Evolutionary conservation across 1,140 invertebrate genomes (phyloP).

Genomic region (Frieseomelitta varia): DNA sequence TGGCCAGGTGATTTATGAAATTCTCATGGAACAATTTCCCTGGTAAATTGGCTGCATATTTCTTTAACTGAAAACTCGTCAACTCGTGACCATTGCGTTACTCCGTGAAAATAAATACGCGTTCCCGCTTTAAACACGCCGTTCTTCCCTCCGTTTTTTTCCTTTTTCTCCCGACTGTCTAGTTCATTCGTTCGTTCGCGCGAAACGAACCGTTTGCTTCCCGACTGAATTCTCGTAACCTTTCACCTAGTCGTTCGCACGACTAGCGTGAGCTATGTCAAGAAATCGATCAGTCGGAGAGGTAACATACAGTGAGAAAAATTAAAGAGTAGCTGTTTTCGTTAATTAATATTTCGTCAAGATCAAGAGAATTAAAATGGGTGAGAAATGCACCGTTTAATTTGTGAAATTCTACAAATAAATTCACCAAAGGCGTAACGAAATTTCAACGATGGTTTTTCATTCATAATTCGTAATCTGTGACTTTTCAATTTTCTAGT

Average conservation of each 20-base stretch:
- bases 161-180: background rate
- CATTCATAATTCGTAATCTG: too few species aligned
- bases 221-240: background rate
- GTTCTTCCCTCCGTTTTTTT: too few species aligned
- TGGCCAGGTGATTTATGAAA: constrained; percentile 47
- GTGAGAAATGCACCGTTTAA: too few species aligned
- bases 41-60: constrained; percentile 44
- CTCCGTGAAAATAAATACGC: constrained; percentile 14
- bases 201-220: background rate
- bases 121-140: constrained; percentile 19
- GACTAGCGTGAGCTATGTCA: background rate
- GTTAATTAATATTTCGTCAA: too few species aligned
- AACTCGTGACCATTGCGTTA: background rate
- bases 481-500: background rate
- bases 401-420: too few species aligned
- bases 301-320: background rate
- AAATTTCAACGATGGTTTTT: too few species aligned
- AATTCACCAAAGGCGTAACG: too few species aligned
- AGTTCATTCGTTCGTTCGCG: background rate
- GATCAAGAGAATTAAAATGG: too few species aligned
- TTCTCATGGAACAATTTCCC: constrained; percentile 48
- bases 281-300: background rate
- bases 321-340: too few species aligned
- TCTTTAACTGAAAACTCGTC: constrained; percentile 13
- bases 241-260: background rate